Evolutionary conservation across 2,888 invertebrate genomes (phyloP).

Genomic region (Sinopyrophorus schimmeli): DNA sequence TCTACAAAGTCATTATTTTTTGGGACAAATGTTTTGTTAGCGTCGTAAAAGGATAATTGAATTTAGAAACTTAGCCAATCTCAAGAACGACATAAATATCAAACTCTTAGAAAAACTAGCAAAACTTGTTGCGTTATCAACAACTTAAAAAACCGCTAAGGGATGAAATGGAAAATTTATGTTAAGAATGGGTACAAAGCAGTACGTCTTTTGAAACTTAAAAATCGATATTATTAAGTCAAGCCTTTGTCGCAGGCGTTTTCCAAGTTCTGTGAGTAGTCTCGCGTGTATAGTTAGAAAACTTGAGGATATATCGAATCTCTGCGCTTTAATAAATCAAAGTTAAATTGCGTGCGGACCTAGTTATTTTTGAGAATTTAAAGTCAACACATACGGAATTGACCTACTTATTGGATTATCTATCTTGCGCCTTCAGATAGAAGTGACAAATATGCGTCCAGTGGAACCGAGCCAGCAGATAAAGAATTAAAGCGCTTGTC

Average conservation of each 20-base stretch:
- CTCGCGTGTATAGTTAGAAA: slow-evolving; percentile 1
- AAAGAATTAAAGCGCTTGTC: slow-evolving; percentile 47
- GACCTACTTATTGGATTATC: slow-evolving; percentile 15
- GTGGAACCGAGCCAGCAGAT: slow-evolving; percentile 47
- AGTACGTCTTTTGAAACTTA: slow-evolving; percentile 15
- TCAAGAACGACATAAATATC: no score
- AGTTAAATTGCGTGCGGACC: slow-evolving; percentile 17
- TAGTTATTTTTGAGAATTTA: slow-evolving; percentile 12
- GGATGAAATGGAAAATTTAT: slow-evolving; percentile 13
- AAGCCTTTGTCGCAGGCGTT: slow-evolving; percentile 1
- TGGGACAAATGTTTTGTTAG: no score
- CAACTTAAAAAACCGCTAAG: slow-evolving; percentile 1
- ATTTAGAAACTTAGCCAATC: no score
- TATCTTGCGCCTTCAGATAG: slow-evolving; percentile 22
- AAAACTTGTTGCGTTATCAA: slow-evolving; percentile 16
- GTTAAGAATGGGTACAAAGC: slow-evolving; percentile 9
- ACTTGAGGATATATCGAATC: slow-evolving; percentile 1
- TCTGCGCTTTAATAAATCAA: slow-evolving; percentile 19
- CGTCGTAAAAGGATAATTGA: no score
- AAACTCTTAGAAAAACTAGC: no score
- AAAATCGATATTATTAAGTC: slow-evolving; percentile 7
- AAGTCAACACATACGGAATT: slow-evolving; percentile 24
- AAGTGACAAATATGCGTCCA: slow-evolving; percentile 32
- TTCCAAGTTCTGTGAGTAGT: slow-evolving; percentile 1
- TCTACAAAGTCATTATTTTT: no score